These are phyloP conservation scores for Noctilio leporinus DNA, from an alignment of 2,113 vertebrate species.

Conservation along the genomic window DNA sequence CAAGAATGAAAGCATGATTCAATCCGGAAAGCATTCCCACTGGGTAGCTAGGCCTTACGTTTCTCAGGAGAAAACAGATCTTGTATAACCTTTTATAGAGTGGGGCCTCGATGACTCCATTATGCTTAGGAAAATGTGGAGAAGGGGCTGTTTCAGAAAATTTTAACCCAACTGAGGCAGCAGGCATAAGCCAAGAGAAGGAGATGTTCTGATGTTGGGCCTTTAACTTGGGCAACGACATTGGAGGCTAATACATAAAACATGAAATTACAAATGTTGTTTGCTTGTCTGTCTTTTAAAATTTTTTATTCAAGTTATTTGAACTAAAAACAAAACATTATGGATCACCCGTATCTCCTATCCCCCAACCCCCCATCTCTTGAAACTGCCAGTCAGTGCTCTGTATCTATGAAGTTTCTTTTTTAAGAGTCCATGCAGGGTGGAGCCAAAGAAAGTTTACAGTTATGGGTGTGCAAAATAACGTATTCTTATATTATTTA, in stretches of 20 bases:
- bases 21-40: conserved; percentile 54
- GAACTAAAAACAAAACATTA: not conserved
- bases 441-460: not conserved
- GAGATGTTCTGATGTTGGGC: not conserved
- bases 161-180: conserved; percentile 51
- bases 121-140: conserved; percentile 51
- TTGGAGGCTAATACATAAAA: not conserved
- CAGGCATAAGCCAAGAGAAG: not conserved
- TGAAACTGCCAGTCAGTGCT: not conserved
- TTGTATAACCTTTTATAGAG: conserved; percentile 51
- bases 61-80: conserved; percentile 49
- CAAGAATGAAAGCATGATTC: conserved; percentile 39
- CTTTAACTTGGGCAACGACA: not conserved
- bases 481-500: not conserved
- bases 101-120: conserved; percentile 39
- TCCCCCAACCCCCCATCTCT: not conserved
- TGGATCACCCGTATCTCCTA: no score
- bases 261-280: not conserved
- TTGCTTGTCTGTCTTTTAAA: not conserved
- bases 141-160: conserved; percentile 46
- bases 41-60: conserved; percentile 32
- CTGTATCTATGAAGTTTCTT: not conserved
- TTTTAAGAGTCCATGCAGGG: not conserved
- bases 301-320: not conserved
- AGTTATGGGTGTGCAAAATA: not conserved